Base-by-base conservation (phyloP, 2,797 vertebrate genomes). In the Synanceia verrucosa region DNA sequence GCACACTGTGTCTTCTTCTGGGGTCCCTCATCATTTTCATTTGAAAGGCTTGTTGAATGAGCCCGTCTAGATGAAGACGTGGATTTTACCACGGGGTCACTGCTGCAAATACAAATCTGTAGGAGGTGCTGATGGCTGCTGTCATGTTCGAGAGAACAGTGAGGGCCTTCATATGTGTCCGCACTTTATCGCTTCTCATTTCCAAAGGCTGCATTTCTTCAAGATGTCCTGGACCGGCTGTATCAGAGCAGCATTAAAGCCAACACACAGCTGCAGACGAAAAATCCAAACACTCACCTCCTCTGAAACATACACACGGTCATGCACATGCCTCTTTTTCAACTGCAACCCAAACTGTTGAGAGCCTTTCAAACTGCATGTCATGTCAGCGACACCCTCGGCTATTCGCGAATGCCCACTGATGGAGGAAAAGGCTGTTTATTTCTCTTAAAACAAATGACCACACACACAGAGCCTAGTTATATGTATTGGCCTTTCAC, bases 271-370 rank as follows among this genome's bases (percentile, higher is more conserved):
- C 92, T 92, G 90, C 28, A 61, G 64, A 81, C 12, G 1, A 61
- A 84, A 83, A 84, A 88, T 87, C 79, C 75, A 90, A 93, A 93
- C 89, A 92, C 74, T 81, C 76, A 13, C 82, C 75, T 87, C 88
- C 84, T 62, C 83, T 84, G 67, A 52, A 69, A 87, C 67, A 66
- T 83, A 87, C 89, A 90, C 89, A 88, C 19, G n/a, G 65, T 68
- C 78, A 56, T 60, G 73, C 79, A 76, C 81, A 84, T 70, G 82
- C 59, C 69, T 75, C 55, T 26, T 74, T 81, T 74, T 83, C 66
- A 79, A 53, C 84, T 78, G 62, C 74, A 61, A 70, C 74, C 50
- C 58, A 41, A 64, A 83, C 84, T 75, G 85, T 68, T 73, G 82
- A 86, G 83, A 89, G 75, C 56, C 75, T 86, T 83, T 83, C 79